Evolutionary conservation across 2,113 vertebrate genomes (phyloP).

Genomic region (Eclectus roratus): DNA sequence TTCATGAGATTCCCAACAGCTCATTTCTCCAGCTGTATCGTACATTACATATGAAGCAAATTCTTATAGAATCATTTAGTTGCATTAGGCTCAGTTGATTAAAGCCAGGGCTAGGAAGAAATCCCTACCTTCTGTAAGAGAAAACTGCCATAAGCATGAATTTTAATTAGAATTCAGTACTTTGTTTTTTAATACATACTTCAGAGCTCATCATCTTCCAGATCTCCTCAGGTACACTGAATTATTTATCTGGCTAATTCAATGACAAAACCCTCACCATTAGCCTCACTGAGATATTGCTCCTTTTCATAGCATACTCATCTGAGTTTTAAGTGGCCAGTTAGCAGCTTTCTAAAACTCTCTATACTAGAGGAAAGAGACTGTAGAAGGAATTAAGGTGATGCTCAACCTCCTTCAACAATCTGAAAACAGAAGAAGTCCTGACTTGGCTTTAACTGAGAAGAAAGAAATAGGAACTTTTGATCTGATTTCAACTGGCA

Average conservation of each 20-base stretch:
- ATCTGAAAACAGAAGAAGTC: slow-evolving; percentile 47
- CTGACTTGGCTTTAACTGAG: slow-evolving; percentile 47
- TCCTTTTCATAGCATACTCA: neutral
- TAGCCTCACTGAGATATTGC: neutral
- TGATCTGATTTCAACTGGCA: slow-evolving; percentile 71
- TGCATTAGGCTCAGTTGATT: neutral
- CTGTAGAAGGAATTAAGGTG: neutral
- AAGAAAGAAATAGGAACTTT: slow-evolving; percentile 33
- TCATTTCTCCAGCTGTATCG: neutral
- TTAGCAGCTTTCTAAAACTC: neutral
- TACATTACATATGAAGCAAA: neutral
- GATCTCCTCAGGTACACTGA: slow-evolving; percentile 39
- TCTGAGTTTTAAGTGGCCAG: neutral
- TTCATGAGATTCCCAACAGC: neutral
- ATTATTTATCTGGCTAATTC: slow-evolving; percentile 52
- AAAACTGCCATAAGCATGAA: slow-evolving; percentile 25
- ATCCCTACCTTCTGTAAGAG: neutral
- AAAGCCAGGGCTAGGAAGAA: neutral
- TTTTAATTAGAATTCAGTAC: slow-evolving; percentile 40
- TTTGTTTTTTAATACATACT: slow-evolving; percentile 41
- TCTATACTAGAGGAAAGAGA: neutral
- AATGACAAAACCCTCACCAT: slow-evolving; percentile 12
- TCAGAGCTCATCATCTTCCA: slow-evolving; percentile 1
- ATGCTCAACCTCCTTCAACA: slow-evolving; percentile 26
- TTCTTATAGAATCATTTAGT: neutral